Evolutionary conservation across 2,797 vertebrate genomes (phyloP), one percentile per base, ranked within the genome.

Genomic region (Nannoperca australis): DNA sequence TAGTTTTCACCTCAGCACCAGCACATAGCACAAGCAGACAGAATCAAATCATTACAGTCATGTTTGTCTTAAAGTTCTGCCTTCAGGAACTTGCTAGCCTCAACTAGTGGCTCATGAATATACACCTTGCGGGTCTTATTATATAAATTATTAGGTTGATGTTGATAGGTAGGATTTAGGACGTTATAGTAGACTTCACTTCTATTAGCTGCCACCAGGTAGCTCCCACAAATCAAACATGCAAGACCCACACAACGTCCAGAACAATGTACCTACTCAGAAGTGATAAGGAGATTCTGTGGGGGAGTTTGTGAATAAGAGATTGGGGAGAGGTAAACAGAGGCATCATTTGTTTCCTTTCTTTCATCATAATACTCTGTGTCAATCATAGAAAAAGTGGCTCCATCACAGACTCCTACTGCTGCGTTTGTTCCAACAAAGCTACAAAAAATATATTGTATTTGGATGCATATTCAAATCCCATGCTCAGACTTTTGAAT

Each of bases 231-330:
- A 34, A 34, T 1, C 34, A 34, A 34, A 34, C 34, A 34, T 8
- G 34, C 34, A 34, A 34, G 36, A 38, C 36, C 36, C 36, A 38
- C 36, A 38, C 36, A 38, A 38, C 2, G 9, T 38, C 36, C 36
- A 11, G 36, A 38, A 38, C 9, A 38, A 38, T 13, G 50, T 77
- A 60, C 70, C 51, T 47, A 9, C 56, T 78, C 64, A 47, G 47
- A 65, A 11, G 64, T 78, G 30, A 64, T 59, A 62, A 53, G 55
- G 45, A 58, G 60, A 60, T 54, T 64, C 13, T 78, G 54, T 55
- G 72, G 64, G 55, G 74, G 70, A 78, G 74, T 69, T 44, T 80
- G 49, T 73, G 61, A 78, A 67, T 74, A 72, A 76, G 55, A 70
- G 58, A 84, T 38, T 24, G 36, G 66, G 58, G 9, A 64, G 70